Base-by-base conservation (phyloP, 2,888 invertebrate species). In the Leptopterna dolabrata region DNA sequence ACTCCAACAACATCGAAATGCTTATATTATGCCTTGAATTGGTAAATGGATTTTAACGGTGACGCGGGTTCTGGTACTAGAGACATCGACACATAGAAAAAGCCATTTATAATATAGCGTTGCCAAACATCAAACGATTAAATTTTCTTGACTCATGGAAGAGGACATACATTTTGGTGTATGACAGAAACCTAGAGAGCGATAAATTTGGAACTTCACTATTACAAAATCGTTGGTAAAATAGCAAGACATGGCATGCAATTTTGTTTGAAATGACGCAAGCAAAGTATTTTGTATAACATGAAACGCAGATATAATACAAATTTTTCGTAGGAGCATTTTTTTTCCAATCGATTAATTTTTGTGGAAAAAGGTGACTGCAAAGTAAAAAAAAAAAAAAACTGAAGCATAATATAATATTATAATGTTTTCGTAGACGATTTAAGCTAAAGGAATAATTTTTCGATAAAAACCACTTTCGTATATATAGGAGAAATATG, bases 81-180 rank as follows among this genome's bases (percentile, higher is more conserved):
- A 24, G 27, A 63, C 63, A 63, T 63, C 63, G 63, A 63, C 19
- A 63, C 63, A 63, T 24, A 36, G 36, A 36, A 63, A 63, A 63
- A 63, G 63, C 63, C 63, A 63, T 24, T 63, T 24, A 24, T 63
- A 63, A 0, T 63, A 63, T 63, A 63, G 63, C 63, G 63, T 63
- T 24, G 63, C 11, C 63, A 63, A 13, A 63, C n/a, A 4, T 4
- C 0, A 19, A 24, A 63, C 7, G 24, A 76, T n/a, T 76, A 41
- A 78, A 78, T 45, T 78, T 78, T 78, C 45, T 47, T 27, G 78
- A 78, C 78, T 78, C 78, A 78, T 78, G 78, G 78, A 78, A 78
- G 47, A 78, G 78, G 27, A 78, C 78, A 36, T 41, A 30, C 7
- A 78, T 78, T 78, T 29, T 78, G 45, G 43, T 47, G 78, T 47